phyloP scores from a whole-genome alignment of 2,888 invertebrate genomes.

The Epiblema foenella region DNA sequence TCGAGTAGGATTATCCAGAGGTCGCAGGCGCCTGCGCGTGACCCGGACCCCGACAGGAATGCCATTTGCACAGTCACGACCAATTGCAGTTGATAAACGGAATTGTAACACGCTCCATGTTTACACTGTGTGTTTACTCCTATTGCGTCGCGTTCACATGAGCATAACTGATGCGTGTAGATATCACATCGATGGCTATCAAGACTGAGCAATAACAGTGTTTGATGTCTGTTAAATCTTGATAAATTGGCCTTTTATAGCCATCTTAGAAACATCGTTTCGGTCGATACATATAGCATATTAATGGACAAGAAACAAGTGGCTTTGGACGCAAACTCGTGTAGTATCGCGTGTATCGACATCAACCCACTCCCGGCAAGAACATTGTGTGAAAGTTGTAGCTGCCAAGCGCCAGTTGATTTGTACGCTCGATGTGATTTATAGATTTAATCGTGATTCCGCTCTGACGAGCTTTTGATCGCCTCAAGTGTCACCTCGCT shows the following conservation, averaged over 20 bases:
- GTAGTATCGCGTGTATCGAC: conserved; percentile 42
- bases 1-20: conserved; percentile 79
- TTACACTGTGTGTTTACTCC: conserved; percentile 45
- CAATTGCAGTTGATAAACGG: conserved; percentile 51
- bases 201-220: conserved; percentile 46
- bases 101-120: conserved; percentile 51
- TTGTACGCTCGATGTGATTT: conserved; percentile 50
- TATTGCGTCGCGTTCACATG: conserved; percentile 8
- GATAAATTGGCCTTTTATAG: conserved; percentile 67
- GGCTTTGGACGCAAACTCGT: conserved; percentile 58
- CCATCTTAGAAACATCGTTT: conserved; percentile 65
- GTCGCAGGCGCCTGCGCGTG: conserved; percentile 73
- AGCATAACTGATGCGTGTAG: conserved; percentile 2
- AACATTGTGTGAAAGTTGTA: conserved; percentile 55
- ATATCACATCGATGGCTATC: not conserved
- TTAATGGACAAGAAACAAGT: conserved; percentile 56
- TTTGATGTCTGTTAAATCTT: conserved; percentile 62
- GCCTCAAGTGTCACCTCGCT: conserved; percentile 51
- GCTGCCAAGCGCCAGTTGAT: conserved; percentile 46
- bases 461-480: conserved; percentile 63
- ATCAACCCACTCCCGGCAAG: conserved; percentile 49
- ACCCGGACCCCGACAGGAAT: conserved; percentile 69
- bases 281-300: conserved; percentile 56
- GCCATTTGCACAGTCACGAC: conserved; percentile 76
- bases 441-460: conserved; percentile 46